Percentiles rank a stretch among this genome's conserved stretches.
phyloP scores from a whole-genome alignment of 2,113 vertebrate species.

The Ammospiza caudacuta region DNA sequence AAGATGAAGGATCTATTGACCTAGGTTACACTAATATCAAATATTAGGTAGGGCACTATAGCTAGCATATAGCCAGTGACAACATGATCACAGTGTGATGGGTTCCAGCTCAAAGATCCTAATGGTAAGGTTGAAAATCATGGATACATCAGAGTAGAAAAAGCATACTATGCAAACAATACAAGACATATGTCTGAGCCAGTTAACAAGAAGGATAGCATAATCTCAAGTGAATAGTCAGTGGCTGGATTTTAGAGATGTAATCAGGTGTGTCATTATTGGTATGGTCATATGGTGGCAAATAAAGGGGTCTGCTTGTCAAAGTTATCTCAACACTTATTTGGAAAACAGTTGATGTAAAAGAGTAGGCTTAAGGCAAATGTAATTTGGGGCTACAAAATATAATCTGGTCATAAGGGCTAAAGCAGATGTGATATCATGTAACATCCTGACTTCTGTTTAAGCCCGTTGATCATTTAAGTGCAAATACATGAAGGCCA shows the following conservation, averaged over 20 bases:
- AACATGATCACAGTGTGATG: not conserved
- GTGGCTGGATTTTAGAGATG: not conserved
- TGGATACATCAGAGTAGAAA: not conserved
- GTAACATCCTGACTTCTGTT: not conserved
- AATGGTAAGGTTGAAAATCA: not conserved
- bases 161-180: not conserved
- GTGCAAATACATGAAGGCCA: not conserved
- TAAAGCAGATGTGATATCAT: not conserved
- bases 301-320: not conserved
- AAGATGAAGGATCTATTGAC: not conserved
- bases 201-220: not conserved
- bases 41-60: not conserved
- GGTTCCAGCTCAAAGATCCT: not conserved
- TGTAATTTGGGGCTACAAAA: not conserved
- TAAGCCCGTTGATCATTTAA: not conserved
- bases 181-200: not conserved
- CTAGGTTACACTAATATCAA: not conserved
- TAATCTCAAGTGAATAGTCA: not conserved
- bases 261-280: not conserved
- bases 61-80: not conserved
- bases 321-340: not conserved
- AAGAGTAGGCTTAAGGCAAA: not conserved
- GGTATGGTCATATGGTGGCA: not conserved
- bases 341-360: not conserved
- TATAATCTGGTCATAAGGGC: not conserved